phyloP scores from a whole-genome alignment of 2,888 invertebrate genomes.

The Torymus tubicola region DNA sequence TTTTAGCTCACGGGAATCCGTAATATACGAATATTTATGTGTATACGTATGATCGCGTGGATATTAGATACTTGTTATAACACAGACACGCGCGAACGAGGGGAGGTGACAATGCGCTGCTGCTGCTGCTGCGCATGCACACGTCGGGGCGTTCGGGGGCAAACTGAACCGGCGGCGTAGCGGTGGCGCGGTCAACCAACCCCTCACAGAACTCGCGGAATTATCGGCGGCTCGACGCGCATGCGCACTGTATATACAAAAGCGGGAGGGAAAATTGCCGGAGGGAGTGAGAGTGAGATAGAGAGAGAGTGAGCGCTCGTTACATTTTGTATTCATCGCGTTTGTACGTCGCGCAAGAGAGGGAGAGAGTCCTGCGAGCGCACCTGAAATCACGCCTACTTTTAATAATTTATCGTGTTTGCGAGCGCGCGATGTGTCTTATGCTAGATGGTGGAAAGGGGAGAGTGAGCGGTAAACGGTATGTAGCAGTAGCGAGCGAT shows the following conservation, averaged over 20 bases:
- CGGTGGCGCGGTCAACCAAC: slow-evolving; percentile 52
- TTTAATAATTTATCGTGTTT: slow-evolving; percentile 55
- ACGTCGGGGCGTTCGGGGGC: slow-evolving; percentile 64
- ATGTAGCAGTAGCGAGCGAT: background rate
- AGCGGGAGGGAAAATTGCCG: slow-evolving; percentile 17
- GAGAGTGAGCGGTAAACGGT: no score
- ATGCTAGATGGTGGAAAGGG: background rate
- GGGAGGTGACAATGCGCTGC: slow-evolving; percentile 65
- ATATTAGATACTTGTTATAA: no score
- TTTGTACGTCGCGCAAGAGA: slow-evolving; percentile 30
- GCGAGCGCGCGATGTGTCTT: slow-evolving; percentile 17
- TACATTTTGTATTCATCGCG: slow-evolving; percentile 61
- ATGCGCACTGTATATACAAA: slow-evolving; percentile 39
- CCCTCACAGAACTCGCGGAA: slow-evolving; percentile 30
- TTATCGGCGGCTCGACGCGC: slow-evolving; percentile 56
- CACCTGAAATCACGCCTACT: slow-evolving; percentile 46
- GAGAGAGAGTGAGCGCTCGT: no score
- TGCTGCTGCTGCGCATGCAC: slow-evolving; percentile 65
- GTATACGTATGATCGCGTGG: background rate
- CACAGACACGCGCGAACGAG: background rate
- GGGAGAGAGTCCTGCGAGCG: background rate
- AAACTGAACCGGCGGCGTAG: slow-evolving; percentile 67
- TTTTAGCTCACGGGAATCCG: no score
- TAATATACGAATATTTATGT: no score
- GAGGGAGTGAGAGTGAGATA: slow-evolving; percentile 7